Evolutionary conservation across 2,888 invertebrate species (phyloP).

Genomic region (Elmis aenea): DNA sequence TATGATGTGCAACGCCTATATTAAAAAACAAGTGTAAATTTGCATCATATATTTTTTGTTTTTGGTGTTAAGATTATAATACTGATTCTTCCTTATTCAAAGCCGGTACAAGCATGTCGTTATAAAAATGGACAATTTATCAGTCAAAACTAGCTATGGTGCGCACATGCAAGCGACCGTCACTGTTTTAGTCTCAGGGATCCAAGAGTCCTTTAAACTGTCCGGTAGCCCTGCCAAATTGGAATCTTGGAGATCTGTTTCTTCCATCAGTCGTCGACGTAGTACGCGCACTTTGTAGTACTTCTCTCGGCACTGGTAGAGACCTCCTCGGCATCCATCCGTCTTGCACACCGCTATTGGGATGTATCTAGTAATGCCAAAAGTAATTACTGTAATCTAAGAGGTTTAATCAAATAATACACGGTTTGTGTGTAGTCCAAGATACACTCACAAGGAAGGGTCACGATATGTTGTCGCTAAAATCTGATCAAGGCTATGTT

Average conservation of each 20-base stretch:
- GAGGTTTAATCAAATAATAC: too few relatives aligned
- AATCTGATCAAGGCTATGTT: too few relatives aligned
- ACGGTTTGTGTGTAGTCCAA: too few relatives aligned
- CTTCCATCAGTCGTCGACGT: conserved; percentile 25
- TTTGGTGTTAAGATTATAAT: too few relatives aligned
- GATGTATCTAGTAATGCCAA: conserved; percentile 35
- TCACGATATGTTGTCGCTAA: too few relatives aligned
- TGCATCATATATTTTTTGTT: conserved; percentile 1
- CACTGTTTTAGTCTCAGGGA: conserved; percentile 34
- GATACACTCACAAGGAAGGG: too few relatives aligned
- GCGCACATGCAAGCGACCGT: conserved; percentile 45
- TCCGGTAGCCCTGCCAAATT: conserved; percentile 30
- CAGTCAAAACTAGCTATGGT: too few relatives aligned
- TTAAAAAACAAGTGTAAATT: too few relatives aligned
- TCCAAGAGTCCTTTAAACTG: conserved; percentile 38
- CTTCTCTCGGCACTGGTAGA: conserved; percentile 33
- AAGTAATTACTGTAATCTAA: too few relatives aligned
- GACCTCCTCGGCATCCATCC: conserved; percentile 31
- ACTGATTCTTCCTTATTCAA: too few relatives aligned
- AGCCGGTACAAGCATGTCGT: too few relatives aligned
- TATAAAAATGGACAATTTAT: too few relatives aligned
- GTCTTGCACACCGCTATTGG: conserved; percentile 36
- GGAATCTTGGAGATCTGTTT: conserved; percentile 22
- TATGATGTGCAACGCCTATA: not conserved
- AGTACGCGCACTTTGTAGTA: conserved; percentile 40